Evolutionary conservation across 2,888 invertebrate species (phyloP).

Genomic region (Platycnemis pennipes): DNA sequence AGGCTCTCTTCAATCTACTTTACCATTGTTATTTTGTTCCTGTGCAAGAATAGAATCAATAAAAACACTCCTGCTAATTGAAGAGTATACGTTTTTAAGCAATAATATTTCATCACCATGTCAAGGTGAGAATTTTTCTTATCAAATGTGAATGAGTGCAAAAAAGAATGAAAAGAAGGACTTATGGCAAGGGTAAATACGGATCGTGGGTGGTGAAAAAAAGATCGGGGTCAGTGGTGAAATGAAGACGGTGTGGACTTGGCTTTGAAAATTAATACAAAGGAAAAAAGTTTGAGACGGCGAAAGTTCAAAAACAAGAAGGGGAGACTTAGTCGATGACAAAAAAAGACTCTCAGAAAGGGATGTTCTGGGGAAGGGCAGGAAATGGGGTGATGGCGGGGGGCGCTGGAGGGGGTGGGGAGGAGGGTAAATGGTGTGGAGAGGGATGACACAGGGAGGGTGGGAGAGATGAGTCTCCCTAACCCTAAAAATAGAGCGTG

Average conservation of each 20-base stretch:
- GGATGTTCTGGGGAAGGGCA: background rate
- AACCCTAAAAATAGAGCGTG: conserved; percentile 43
- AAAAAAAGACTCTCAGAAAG: background rate
- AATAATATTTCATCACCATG: too few species aligned
- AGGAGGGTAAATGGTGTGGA: background rate
- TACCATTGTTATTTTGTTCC: too few species aligned
- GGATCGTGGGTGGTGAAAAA: background rate
- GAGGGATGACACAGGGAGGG: background rate
- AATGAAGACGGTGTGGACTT: background rate
- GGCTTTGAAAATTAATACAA: background rate
- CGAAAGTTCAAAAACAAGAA: background rate
- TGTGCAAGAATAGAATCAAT: too few species aligned
- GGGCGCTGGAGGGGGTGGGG: background rate
- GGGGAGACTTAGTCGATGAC: background rate
- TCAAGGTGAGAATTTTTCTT: too few species aligned
- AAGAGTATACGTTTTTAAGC: too few species aligned
- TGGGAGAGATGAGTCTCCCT: conserved; percentile 14
- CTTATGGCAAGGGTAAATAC: too few species aligned
- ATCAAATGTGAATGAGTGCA: too few species aligned
- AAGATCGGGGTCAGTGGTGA: background rate
- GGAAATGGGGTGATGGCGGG: background rate
- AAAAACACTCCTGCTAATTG: too few species aligned
- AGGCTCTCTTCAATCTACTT: too few species aligned
- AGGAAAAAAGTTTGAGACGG: background rate
- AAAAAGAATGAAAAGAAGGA: too few species aligned